Percentiles rank a stretch among this genome's conserved stretches.
Conservation (phyloP, 2,113 vertebrate genomes). For the Lepidothrix coronata region DNA sequence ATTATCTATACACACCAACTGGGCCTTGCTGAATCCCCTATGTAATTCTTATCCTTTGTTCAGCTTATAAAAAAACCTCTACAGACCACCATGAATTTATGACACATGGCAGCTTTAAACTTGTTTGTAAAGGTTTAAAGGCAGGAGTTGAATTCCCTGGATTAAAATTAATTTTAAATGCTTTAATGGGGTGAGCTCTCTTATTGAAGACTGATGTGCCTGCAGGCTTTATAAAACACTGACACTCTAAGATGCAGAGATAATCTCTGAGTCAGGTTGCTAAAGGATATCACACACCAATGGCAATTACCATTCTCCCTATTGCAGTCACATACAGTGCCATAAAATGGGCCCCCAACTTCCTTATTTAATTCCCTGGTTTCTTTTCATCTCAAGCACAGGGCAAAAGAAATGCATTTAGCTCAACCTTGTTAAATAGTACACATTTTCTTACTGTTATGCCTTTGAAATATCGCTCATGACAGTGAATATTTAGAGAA, state of each 20-base stretch:
- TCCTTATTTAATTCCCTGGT: constrained; percentile 2
- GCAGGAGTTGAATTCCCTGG: constrained; percentile 16
- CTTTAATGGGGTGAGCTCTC: neutral
- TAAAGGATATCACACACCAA: constrained; percentile 17
- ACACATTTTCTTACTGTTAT: neutral
- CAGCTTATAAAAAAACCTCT: neutral
- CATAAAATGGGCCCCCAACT: constrained; percentile 18
- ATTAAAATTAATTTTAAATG: constrained; percentile 50
- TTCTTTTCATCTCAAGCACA: constrained; percentile 22
- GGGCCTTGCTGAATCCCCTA: neutral
- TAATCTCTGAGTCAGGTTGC: constrained; percentile 12
- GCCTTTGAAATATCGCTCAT: constrained; percentile 33
- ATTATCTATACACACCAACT: neutral
- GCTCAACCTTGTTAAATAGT: neutral
- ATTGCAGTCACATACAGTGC: neutral
- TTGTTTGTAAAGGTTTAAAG: constrained; percentile 35
- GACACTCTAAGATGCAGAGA: neutral
- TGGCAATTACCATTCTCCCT: neutral
- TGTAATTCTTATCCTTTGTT: neutral
- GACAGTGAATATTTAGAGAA: constrained; percentile 23
- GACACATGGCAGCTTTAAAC: constrained; percentile 13
- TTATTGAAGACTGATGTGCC: constrained; percentile 16
- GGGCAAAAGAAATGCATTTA: constrained; percentile 9
- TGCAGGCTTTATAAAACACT: neutral
- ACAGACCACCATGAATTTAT: neutral